Conservation (phyloP, 2,113 vertebrate genomes). For the Eretmochelys imbricata region DNA sequence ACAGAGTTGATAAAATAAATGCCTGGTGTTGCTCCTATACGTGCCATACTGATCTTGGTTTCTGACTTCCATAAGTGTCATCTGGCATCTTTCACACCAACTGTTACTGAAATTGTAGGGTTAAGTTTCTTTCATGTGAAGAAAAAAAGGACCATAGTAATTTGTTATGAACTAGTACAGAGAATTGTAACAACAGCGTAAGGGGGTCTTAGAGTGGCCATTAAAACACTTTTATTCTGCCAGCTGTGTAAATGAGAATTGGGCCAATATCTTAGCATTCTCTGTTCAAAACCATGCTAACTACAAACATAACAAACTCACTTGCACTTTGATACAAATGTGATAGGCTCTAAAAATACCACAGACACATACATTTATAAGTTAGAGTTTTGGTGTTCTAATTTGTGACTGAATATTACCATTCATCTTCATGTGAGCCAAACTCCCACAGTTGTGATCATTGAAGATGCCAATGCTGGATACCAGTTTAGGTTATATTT, state of each 20-base stretch:
- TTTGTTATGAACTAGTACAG: neutral
- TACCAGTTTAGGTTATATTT: neutral
- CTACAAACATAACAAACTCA: neutral
- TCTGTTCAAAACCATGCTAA: neutral
- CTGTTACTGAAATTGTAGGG: rapidly evolving
- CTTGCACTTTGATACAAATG: neutral
- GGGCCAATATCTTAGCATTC: neutral
- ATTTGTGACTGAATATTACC: neutral
- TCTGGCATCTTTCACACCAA: neutral
- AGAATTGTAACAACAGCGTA: neutral
- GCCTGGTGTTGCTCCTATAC: neutral
- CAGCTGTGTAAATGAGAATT: rapidly evolving
- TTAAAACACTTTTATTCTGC: neutral
- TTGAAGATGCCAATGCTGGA: neutral
- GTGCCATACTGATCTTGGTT: neutral
- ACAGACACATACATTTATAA: neutral
- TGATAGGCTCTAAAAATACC: neutral
- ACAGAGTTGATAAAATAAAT: constrained; percentile 41
- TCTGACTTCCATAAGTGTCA: neutral
- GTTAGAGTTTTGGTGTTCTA: neutral
- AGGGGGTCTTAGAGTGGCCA: neutral
- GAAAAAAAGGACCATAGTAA: neutral
- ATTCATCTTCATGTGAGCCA: neutral
- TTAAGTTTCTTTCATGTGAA: neutral
- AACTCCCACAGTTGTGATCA: neutral